Conservation (phyloP, 2,113 vertebrate genomes). For the Microcebus murinus region DNA sequence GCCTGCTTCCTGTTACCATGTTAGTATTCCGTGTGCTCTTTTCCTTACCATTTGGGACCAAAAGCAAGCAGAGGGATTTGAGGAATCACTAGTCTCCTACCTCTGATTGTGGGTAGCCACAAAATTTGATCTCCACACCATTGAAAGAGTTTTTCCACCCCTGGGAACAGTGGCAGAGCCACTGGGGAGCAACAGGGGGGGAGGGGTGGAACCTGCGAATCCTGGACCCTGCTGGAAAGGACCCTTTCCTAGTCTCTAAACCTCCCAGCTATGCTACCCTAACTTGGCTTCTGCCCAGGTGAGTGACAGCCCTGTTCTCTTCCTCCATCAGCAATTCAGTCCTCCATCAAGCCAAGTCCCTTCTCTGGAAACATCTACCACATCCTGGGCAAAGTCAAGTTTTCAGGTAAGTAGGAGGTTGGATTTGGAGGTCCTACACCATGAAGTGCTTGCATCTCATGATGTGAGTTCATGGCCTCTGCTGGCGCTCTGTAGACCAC, state of each 20-base stretch:
- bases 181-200: background rate
- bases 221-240: background rate
- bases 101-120: background rate
- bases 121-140: background rate
- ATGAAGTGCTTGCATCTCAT: background rate
- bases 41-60: background rate
- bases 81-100: background rate
- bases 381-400: conserved; percentile 93
- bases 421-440: background rate
- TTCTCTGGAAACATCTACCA: conserved; percentile 96
- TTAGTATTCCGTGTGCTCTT: background rate
- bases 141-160: background rate
- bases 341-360: conserved; percentile 90
- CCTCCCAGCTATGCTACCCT: background rate
- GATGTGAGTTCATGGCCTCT: background rate
- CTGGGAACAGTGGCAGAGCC: background rate
- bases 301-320: conserved; percentile 61
- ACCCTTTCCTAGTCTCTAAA: background rate
- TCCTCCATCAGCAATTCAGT: conserved; percentile 89
- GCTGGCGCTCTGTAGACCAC: background rate
- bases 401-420: conserved; percentile 90
- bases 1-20: background rate
- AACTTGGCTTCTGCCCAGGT: background rate
- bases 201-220: background rate
- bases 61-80: conserved; percentile 25